Conservation (phyloP, 2,797 vertebrate genomes). For the Ateles fusciceps region DNA sequence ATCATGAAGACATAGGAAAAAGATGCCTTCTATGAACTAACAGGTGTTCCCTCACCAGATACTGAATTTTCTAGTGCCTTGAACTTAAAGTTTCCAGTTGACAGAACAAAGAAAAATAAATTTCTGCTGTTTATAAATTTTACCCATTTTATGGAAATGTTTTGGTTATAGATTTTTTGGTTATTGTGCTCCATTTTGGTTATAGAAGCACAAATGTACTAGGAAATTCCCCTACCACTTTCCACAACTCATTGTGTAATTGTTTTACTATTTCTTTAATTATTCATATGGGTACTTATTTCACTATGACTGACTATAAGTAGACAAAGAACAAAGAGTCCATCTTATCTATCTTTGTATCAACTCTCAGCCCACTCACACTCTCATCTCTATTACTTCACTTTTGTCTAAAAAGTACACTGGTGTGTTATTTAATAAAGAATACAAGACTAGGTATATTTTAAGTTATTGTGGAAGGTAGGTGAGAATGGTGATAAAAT, state of each 20-base stretch:
- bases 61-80: background rate
- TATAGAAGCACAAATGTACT: background rate
- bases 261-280: background rate
- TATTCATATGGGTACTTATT: background rate
- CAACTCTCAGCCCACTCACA: background rate
- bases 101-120: background rate
- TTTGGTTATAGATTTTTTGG: no score
- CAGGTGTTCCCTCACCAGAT: accelerated
- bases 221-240: background rate
- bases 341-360: background rate
- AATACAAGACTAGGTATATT: background rate
- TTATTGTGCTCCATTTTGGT: no score
- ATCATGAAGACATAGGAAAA: no score
- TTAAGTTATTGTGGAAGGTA: background rate
- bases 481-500: no score
- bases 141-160: accelerated
- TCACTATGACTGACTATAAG: background rate
- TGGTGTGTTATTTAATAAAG: background rate
- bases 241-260: background rate
- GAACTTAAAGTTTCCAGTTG: background rate
- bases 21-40: background rate
- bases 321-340: background rate
- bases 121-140: background rate
- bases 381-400: background rate
- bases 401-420: background rate